Conservation (phyloP, 2,797 vertebrate genomes). For the Pteropus rufus region DNA sequence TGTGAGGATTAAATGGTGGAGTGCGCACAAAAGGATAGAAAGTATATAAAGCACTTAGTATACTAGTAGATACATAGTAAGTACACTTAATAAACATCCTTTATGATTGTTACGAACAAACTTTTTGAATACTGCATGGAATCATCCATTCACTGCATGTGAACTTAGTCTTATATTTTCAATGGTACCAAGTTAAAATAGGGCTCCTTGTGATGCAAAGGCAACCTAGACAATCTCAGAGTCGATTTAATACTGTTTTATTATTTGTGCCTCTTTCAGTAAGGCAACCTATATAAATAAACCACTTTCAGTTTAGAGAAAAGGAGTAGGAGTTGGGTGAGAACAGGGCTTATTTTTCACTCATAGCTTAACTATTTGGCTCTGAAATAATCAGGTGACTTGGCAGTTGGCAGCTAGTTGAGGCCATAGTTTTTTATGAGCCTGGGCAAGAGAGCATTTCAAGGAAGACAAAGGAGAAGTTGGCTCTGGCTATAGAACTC, state of each 20-base stretch:
- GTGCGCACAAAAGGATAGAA: background rate
- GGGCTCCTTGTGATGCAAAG: background rate
- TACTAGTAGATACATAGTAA: background rate
- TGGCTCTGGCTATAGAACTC: background rate
- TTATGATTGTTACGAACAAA: background rate
- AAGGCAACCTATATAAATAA: conserved; percentile 16
- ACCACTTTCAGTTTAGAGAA: background rate
- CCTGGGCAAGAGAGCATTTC: background rate
- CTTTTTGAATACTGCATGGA: background rate
- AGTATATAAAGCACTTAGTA: background rate
- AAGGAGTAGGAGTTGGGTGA: background rate
- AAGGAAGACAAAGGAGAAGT: background rate
- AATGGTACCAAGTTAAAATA: conserved; percentile 20
- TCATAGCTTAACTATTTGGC: background rate
- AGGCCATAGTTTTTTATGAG: background rate
- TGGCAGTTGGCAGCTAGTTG: background rate
- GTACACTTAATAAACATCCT: background rate
- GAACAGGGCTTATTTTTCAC: background rate
- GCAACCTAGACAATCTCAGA: background rate
- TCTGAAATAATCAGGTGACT: background rate
- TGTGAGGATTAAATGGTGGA: background rate
- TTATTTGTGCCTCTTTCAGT: background rate
- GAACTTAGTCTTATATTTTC: background rate
- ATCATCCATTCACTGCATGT: background rate
- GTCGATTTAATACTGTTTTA: background rate